Base-by-base conservation (phyloP, 2,113 vertebrate species). In the Willisornis vidua region DNA sequence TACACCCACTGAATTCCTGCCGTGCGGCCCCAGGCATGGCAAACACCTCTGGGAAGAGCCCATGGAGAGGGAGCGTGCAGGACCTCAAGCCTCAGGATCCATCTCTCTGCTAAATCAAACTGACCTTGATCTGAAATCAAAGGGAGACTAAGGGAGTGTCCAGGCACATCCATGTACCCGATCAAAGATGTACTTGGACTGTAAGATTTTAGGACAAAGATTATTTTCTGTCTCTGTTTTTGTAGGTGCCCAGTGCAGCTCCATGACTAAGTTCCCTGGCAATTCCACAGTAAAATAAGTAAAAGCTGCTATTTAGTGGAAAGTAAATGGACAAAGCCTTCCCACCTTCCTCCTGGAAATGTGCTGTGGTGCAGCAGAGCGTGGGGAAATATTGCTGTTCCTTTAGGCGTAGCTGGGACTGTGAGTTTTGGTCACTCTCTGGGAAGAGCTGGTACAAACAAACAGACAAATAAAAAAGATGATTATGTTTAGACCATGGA, bases 1-100 rank as follows among this genome's bases (percentile, higher is more conserved):
- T 51, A 96, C 90, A 85, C 94, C 81, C 96, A 95, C 95, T 62
- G 85, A 43, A 91, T 90, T 91, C 76, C 75, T 14, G 65, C 46
- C 2, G 1, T 22, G 78, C 0, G 0, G 78, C 70, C 70, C 88
- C 8, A 2, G 6, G 76, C 6, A 2, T 2, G 59, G 49, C 66
- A 54, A 89, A 52, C 39, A 2, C 41, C 75, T 51, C 81, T 31
- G 61, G 75, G 80, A 90, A 82, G 67, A 61, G 67, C 71, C n/a
- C 33, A 4, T 5, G 61, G 63, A 29, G 26, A 62, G 59, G 72
- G 41, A 90, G 33, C 0, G 1, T 12, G 19, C 14, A 23, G 72
- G 45, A 74, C 65, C 33, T 58, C 49, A 3, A 62, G 54, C 58
- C 16, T 46, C 28, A 29, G 57, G 43, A 67, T 45, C 49, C 11